Evolutionary conservation across 2,888 invertebrate genomes (phyloP), one percentile per base, ranked within the genome.

Genomic region (Autographa pulchrina): DNA sequence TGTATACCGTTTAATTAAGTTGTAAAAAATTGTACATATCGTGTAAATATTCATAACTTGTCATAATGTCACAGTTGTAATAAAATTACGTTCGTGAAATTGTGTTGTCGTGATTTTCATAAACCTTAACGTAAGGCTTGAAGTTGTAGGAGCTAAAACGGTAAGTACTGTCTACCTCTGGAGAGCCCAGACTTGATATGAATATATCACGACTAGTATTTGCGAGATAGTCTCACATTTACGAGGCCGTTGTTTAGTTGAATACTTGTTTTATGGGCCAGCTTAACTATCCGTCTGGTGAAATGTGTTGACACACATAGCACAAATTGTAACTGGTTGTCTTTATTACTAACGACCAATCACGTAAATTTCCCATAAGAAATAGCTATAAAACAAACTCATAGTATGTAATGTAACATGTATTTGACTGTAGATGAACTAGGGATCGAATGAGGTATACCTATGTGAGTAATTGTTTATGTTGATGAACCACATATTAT

Each of bases 21-120:
- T 94, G 93, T 94, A 94, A 91, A 92, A 86, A 86, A 89, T 90
- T 95, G 95, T 95, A 95, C 95, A 95, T 95, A 95, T 95, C 95
- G 90, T 95, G 95, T 95, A 94, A 93, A 95, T 94, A 95, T 90
- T 92, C 87, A 86, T 90, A 88, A 82, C 83, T 92, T 92, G 92
- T 93, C 92, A 91, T 89, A 89, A 90, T 93, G 91, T 93, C 89
- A 85, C 80, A 91, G 90, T 92, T 93, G 90, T 90, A 93, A 92
- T 93, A 90, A 93, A 93, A 92, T 92, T 91, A 92, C 91, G 86
- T 92, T 91, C 88, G 84, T 89, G 86, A 85, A 85, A 80, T 75
- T 85, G 78, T 81, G 63, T 67, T 77, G 38, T 67, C n/a, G 64
- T 85, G 77, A 77, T 78, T 63, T 58, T 25, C 13, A 60, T 16